Base-by-base conservation (phyloP, 2,888 invertebrate species). In the Portevinia maculata region DNA sequence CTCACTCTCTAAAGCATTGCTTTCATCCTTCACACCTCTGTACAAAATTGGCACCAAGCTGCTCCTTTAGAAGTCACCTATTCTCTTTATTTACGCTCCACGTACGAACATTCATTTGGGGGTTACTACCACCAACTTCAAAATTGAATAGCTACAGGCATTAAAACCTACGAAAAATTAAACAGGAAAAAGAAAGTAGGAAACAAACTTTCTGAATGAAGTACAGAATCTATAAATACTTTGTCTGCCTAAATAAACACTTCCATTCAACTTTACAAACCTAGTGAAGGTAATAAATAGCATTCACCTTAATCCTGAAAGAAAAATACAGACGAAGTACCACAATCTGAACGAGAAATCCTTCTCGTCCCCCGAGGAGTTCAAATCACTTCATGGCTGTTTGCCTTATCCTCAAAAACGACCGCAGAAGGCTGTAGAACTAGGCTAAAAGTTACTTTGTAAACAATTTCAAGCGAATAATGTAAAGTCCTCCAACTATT, bases 251-350 rank as follows among this genome's bases (percentile, higher is more conserved):
- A n/a, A n/a, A n/a, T n/a, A n/a, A n/a, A n/a, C n/a, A n/a, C n/a
- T n/a, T n/a, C n/a, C n/a, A n/a, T n/a, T n/a, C n/a, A n/a, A n/a
- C n/a, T n/a, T n/a, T n/a, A n/a, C n/a, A n/a, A n/a, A n/a, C n/a
- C n/a, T 46, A 60, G 46, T n/a, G 28, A 6, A 46, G 46, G 67
- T 60, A 67, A 74, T 67, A 79, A 73, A 73, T 73, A 67, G 74
- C 17, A 74, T 79, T 67, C 62, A 50, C 28, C 79, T 55, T 69
- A 57, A 74, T 62, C 79, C 60, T 32, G 15, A 9, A 34, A 46
- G 44, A 39, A 37, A 44, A 28, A 57, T 28, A 41, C 17, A 8
- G 44, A 55, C 62, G 37, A 44, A 46, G 17, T 15, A 59, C 50
- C 55, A 19, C 39, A 48, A 50, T 24, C 24, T 37, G 57, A 50